Conservation (phyloP, 2,888 invertebrate species). For the Hetaerina titia region DNA sequence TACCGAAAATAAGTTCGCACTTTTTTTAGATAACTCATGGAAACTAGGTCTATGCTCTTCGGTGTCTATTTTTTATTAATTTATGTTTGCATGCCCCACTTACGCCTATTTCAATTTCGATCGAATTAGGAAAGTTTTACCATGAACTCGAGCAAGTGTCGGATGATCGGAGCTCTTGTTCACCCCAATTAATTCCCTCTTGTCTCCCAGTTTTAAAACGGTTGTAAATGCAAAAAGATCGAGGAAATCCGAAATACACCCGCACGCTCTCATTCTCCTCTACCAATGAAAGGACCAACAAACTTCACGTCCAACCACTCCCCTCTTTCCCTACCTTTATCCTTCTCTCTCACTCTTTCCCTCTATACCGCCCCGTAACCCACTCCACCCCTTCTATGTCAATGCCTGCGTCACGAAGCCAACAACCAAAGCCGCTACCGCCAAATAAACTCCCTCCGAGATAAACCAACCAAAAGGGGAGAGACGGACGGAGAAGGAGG, state of each 20-base stretch:
- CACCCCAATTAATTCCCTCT: not conserved
- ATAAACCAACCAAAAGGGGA: conserved; percentile 10
- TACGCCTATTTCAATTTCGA: too few relatives aligned
- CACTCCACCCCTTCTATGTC: conserved; percentile 11
- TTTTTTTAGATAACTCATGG: too few relatives aligned
- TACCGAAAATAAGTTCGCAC: too few relatives aligned
- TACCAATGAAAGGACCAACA: not conserved
- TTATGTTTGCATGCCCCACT: too few relatives aligned
- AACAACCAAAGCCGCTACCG: conserved; percentile 16
- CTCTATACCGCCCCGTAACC: not conserved
- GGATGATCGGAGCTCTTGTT: not conserved
- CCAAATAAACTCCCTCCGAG: conserved; percentile 29
- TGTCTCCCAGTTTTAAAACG: not conserved
- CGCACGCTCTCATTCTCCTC: not conserved
- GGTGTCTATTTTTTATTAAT: too few relatives aligned
- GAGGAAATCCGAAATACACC: not conserved
- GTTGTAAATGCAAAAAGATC: not conserved
- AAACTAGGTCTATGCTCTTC: too few relatives aligned
- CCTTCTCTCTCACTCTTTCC: not conserved
- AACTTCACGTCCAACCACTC: not conserved
- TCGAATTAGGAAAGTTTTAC: too few relatives aligned
- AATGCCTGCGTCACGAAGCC: conserved; percentile 42
- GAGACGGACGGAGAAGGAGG: not conserved
- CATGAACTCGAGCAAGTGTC: too few relatives aligned
- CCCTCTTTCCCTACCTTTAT: not conserved